phyloP scores from a whole-genome alignment of 64 coral and sea anemone species.

The Montipora cactus region DNA sequence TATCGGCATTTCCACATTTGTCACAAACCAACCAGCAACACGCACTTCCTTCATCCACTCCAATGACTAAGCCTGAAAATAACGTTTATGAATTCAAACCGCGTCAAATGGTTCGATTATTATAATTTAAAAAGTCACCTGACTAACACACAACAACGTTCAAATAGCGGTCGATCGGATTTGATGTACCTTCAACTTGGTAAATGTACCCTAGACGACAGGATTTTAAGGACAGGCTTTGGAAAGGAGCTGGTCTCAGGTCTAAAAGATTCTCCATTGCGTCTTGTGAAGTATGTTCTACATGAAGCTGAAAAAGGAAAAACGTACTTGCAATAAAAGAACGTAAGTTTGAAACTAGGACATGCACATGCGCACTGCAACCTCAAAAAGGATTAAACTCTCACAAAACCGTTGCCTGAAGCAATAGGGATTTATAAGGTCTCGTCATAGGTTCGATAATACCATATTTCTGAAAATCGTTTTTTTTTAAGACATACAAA shows the following conservation, averaged over 20 bases:
- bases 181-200: conserved; percentile 3
- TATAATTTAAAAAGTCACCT: not conserved
- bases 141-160: not conserved
- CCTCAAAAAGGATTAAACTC: no score
- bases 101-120: not conserved
- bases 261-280: not conserved
- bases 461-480: no score
- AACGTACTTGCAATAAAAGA: no score
- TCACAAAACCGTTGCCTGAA: no score
- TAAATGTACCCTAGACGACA: not conserved
- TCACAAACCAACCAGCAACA: conserved; percentile 75
- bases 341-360: no score
- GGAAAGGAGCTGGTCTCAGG: not conserved
- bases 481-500: no score
- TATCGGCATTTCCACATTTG: conserved; percentile 41
- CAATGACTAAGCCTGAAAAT: conserved; percentile 46
- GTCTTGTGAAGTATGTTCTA: not conserved
- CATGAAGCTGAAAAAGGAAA: conserved; percentile 9
- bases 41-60: conserved; percentile 64
- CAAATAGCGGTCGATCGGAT: not conserved
- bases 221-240: not conserved
- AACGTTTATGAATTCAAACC: not conserved
- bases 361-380: no score
- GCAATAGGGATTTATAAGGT: no score
- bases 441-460: no score